Base-by-base conservation (phyloP, 2,113 vertebrate genomes). In the Eretmochelys imbricata region DNA sequence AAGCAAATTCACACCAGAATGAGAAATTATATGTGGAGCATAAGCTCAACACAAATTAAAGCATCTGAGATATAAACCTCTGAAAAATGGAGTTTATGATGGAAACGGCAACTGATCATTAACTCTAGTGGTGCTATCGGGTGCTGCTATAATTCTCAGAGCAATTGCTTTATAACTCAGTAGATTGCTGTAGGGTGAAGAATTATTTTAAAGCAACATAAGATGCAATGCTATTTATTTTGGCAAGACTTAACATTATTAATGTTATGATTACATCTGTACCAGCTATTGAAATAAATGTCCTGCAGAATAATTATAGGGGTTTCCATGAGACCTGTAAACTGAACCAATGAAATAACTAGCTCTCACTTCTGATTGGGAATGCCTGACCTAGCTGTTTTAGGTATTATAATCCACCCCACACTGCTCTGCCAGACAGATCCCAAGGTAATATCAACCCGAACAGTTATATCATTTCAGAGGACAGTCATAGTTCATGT, bases 221-320 rank as follows among this genome's bases (percentile, higher is more conserved):
- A 88, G 87, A 54, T 79, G 12, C 51, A 54, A 79, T 38, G 78
- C 53, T 55, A 16, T n/a, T 92, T 86, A 55, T 59, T 48, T 79
- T 7, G 6, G 13, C 31, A n/a, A 75, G 19, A 57, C 25, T 90
- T 11, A 0, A 1, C n/a, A 0, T 72, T 19, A 65, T 62, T 75
- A 76, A 6, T 3, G 3, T 6, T 57, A 54, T 31, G 55, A 5
- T 35, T 84, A 78, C 4, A 79, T 1, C 1, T 0, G 0, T 10
- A 16, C 2, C 87, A 57, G 48, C 62, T 80, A 25, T 0, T 59
- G 89, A 93, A 96, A 93, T 14, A 65, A 87, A 87, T 4, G 38
- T 31, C 13, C 82, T 46, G 19, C 84, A 62, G 51, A 69, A 53
- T 27, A 88, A 57, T 12, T 80, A 25, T 5, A 72, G 88, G 38